phyloP scores from a whole-genome alignment of 2,113 vertebrate species.

The Elanoides forficatus region DNA sequence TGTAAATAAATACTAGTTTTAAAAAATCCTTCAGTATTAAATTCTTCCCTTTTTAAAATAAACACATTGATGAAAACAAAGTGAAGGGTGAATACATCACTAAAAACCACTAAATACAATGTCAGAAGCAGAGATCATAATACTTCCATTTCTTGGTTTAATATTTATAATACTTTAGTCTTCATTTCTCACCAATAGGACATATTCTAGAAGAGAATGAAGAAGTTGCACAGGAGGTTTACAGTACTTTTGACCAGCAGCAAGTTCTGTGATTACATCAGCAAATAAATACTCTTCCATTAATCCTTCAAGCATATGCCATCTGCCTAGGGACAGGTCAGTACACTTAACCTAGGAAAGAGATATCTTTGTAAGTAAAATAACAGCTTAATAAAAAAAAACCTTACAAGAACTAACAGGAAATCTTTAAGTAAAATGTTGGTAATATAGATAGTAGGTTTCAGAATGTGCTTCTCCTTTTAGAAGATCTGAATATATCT shows the following conservation, averaged over 20 bases:
- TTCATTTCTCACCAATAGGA: slow-evolving; percentile 77
- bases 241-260: slow-evolving; percentile 70
- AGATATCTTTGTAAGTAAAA: not conserved
- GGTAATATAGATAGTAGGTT: not conserved
- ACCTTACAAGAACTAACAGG: not conserved
- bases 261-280: slow-evolving; percentile 85
- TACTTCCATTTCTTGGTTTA: not conserved
- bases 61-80: not conserved
- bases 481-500: not conserved
- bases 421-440: not conserved
- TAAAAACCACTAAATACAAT: not conserved
- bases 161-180: not conserved
- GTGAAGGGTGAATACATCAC: not conserved
- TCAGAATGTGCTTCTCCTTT: not conserved
- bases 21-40: not conserved
- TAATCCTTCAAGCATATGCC: slow-evolving; percentile 68
- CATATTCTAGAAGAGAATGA: slow-evolving; percentile 79
- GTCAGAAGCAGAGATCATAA: not conserved
- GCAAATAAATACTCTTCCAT: slow-evolving; percentile 76
- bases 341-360: slow-evolving; percentile 60
- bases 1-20: not conserved
- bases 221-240: slow-evolving; percentile 80
- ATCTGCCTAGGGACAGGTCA: not conserved
- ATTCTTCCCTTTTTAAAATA: not conserved
- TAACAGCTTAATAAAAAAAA: not conserved